Conservation (phyloP, 2,797 vertebrate genomes). For the Halcyon badia region DNA sequence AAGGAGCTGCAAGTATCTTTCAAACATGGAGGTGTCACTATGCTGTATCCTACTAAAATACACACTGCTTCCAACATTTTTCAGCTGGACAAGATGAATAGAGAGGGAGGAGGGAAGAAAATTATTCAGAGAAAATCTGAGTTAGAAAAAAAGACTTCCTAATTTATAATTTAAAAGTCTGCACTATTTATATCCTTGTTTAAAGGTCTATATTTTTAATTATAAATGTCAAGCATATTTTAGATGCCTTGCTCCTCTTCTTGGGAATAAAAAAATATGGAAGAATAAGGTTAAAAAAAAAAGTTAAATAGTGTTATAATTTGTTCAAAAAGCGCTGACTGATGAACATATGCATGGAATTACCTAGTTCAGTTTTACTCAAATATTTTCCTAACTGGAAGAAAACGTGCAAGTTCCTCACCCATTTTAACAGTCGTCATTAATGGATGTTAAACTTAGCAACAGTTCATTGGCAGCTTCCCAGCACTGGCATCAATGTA, state of each 20-base stretch:
- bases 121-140: neutral
- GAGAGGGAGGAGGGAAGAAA: neutral
- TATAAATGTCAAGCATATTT: neutral
- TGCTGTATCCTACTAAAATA: neutral
- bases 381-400: conserved; percentile 38
- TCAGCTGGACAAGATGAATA: neutral
- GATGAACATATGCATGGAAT: neutral
- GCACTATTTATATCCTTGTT: neutral
- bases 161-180: neutral
- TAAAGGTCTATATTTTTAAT: neutral
- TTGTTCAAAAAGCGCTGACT: neutral
- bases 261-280: neutral
- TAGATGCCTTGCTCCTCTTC: neutral
- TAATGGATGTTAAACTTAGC: conserved; percentile 40
- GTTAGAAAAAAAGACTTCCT: neutral
- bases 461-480: conserved; percentile 44
- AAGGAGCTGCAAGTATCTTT: neutral
- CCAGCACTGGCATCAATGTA: neutral
- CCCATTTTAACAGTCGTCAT: neutral
- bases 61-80: neutral
- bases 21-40: neutral
- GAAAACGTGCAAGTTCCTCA: conserved; percentile 40
- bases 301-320: neutral
- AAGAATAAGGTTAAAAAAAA: neutral
- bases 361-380: neutral